Evolutionary conservation across 2,113 vertebrate species (phyloP), one percentile per base, ranked within the genome.

Genomic region (Elaphurus davidianus): DNA sequence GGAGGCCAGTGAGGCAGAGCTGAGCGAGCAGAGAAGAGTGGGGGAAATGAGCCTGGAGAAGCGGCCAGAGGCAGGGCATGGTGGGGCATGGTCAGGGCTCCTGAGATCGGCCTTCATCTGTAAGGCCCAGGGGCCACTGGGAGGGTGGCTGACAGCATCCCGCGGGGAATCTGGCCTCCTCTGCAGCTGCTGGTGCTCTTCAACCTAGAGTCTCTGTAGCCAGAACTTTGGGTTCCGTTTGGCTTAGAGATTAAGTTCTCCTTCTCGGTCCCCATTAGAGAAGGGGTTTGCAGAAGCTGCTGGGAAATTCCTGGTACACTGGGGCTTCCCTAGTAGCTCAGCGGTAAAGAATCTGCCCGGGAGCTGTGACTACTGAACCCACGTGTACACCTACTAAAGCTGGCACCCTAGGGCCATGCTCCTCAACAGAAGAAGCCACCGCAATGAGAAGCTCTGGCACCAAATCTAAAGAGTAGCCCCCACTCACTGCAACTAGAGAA

Each of bases 1-100:
- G 55, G 79, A 45, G 25, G 95, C 30, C 25, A 10, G 3, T 4
- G 12, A 23, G 50, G 55, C 33, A 7, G 21, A 21, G 36, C 47
- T 12, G 47, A 19, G 14, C 3, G 6, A 23, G 62, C 27, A 2
- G 8, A 33, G 45, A 60, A 4, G 79, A 9, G 11, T 0, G 5
- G 36, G 25, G 45, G 23, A 1, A 25, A 1, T 33, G 59, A n/a
- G 91, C 8, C 86, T 47, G 47, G 16, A 81, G 30, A 36, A 33
- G 60, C 0, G 3, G 54, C 74, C 27, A 1, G 67, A 87, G n/a
- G 40, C 59, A 6, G 30, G 82, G 21, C n/a, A 76, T 62, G 10
- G 0, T 3, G 57, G 60, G 57, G 45, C 33, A 3, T 0, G 3
- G 17, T 8, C 25, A 12, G 67, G 45, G 25, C 91, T 36, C 55